Percentiles rank a stretch among this genome's conserved stretches.
These are phyloP conservation scores for Molorchus minor DNA, from an alignment of 2,888 invertebrate genomes.

Conservation along the genomic window DNA sequence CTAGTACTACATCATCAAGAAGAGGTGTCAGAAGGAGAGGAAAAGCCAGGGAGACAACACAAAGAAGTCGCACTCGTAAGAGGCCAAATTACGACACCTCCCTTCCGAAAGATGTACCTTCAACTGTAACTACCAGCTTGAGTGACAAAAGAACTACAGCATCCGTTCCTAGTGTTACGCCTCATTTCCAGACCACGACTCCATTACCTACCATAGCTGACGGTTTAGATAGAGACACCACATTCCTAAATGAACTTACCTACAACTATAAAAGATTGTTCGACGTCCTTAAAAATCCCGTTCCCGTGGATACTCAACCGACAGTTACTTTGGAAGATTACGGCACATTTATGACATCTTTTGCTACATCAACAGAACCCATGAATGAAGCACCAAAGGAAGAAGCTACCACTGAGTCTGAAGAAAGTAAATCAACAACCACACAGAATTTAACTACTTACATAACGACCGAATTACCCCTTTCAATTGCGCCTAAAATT, in stretches of 20 bases:
- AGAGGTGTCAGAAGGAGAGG: slow-evolving; percentile 30
- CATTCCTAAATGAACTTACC: slow-evolving; percentile 5
- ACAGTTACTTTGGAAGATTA: neutral
- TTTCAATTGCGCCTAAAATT: too few relatives aligned
- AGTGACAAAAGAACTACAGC: neutral
- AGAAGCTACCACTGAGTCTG: too few relatives aligned
- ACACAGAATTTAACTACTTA: too few relatives aligned
- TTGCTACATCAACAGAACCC: neutral
- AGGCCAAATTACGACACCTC: neutral
- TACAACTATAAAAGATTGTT: slow-evolving; percentile 15
- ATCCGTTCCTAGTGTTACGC: neutral
- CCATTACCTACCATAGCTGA: neutral
- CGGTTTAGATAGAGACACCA: neutral
- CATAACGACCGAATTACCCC: too few relatives aligned
- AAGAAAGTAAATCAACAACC: too few relatives aligned
- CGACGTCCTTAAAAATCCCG: neutral
- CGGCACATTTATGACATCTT: too few relatives aligned
- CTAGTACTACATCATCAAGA: slow-evolving; percentile 13
- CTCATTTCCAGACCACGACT: neutral
- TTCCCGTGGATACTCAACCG: neutral
- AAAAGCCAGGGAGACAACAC: slow-evolving; percentile 20
- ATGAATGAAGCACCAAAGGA: too few relatives aligned
- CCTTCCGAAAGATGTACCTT: slow-evolving; percentile 10
- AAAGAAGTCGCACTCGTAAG: slow-evolving; percentile 15
- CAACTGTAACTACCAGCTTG: neutral